These are phyloP conservation scores for Solea senegalensis DNA, from an alignment of 2,113 vertebrate genomes.

Conservation along the genomic window DNA sequence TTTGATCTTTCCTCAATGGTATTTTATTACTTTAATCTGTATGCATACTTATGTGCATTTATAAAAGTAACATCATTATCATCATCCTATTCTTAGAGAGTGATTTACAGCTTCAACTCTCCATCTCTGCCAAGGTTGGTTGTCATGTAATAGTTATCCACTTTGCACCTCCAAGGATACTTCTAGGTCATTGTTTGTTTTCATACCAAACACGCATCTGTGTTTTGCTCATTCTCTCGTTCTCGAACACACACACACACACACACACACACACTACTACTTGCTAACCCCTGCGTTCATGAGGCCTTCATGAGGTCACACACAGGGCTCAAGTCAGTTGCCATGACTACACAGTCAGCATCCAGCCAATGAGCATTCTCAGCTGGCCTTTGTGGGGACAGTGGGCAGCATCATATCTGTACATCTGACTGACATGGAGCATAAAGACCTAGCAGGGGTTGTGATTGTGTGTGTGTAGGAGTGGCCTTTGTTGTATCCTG, in stretches of 20 bases:
- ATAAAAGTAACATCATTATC: conserved; percentile 1
- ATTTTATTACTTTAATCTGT: conserved; percentile 2
- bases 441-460: neutral
- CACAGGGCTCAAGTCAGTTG: conserved; percentile 64
- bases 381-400: conserved; percentile 45
- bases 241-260: neutral
- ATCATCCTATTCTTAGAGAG: conserved; percentile 11
- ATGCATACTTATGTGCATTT: neutral
- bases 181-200: conserved; percentile 77
- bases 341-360: conserved; percentile 64
- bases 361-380: conserved; percentile 56
- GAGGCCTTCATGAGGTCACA: conserved; percentile 66
- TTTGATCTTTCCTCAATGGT: neutral
- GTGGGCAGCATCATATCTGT: conserved; percentile 62
- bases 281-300: conserved; percentile 52
- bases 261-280: conserved; percentile 8
- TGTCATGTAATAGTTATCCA: conserved; percentile 61
- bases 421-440: conserved; percentile 52
- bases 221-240: neutral
- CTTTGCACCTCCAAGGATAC: conserved; percentile 54
- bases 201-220: conserved; percentile 26
- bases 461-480: neutral
- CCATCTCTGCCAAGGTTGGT: conserved; percentile 50
- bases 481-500: conserved; percentile 8
- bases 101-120: conserved; percentile 36